Base-by-base conservation (phyloP, 2,888 invertebrate species). In the Torymus texanus region DNA sequence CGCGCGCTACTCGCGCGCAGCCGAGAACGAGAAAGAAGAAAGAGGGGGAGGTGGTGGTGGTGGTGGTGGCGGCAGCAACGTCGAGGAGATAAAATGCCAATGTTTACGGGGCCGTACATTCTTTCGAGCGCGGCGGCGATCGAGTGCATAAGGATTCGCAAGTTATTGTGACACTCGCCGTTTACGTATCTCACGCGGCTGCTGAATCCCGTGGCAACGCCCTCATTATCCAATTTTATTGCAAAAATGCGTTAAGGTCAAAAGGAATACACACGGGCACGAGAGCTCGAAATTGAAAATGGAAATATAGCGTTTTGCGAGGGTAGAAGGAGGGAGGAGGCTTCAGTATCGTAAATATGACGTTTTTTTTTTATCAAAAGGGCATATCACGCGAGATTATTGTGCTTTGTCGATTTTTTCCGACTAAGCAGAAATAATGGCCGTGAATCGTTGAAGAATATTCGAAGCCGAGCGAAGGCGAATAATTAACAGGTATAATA, bases 51-150 rank as follows among this genome's bases (percentile, higher is more conserved):
- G 29, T 18, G 53, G 51, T 11, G 61, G 76, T 11, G 61, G 76
- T 14, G 24, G 68, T 41, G n/a, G 51, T 8, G 14, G 82, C 83
- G 79, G 83, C 82, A 81, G 82, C 83, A 83, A 80, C 81, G 83
- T 83, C 82, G 83, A 21, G 78, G 84, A 85, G 84, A 87, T 87
- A 86, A 87, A 87, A 85, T 85, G 84, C 82, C 84, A 81, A 85
- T 86, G 85, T 87, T 87, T 85, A 85, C 85, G 85, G 84, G 85
- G 83, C 84, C 84, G 84, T 84, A 83, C 82, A 79, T 84, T 84
- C 83, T 83, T 80, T 81, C 65, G 77, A 61, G 79, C 67, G 79
- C n/a, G 41, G 66, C 55, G 72, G 82, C 83, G 81, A 83, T 83
- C 83, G 82, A 81, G 79, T 82, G 83, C 84, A 83, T 84, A 84